Base-by-base conservation (phyloP, 2,888 invertebrate species). In the Ennomos quercinarius region DNA sequence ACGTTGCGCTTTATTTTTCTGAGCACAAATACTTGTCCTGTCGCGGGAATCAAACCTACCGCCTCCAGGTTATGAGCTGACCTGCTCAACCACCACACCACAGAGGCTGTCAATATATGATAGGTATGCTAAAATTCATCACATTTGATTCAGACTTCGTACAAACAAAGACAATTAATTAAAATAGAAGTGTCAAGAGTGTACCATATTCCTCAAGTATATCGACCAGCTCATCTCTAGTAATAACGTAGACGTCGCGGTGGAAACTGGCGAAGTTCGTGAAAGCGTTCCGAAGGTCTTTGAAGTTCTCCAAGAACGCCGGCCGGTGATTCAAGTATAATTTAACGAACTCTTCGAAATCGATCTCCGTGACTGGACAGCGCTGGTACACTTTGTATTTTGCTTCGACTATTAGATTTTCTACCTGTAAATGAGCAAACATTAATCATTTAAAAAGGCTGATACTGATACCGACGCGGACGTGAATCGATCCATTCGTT, bases 321-420 rank as follows among this genome's bases (percentile, higher is more conserved):
- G 95, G 95, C 64, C 94, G 93, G 74, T 95, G 95, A 78, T 95
- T 96, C 46, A 95, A 74, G 71, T 94, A 95, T 11, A 95, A 80
- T 73, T 93, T 94, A 0, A 95, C 93, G 64, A 95, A 94, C 63
- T 95, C 95, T 17, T 94, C 94, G 68, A 96, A 95, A 54, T 94
- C 93, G 27, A 96, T 92, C 65, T 94, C 93, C 0, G 91, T 83
- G 2, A 85, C 83, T 80, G 71, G 93, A 80, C 68, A 83, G 74
- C 46, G 91, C 83, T 82, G 92, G 91, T 80, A 94, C 70, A 85
- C 88, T 66, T 89, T 89, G 70, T 90, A 93, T 64, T 90, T 92
- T 0, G 94, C 93, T 81, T 95, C 95, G 2, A 89, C 84, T 72
- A 95, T 73, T 60, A 95, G 83, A 67, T 93, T 94, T 73, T 95